These are phyloP conservation scores for Thamnaconus septentrionalis DNA, from an alignment of 2,113 vertebrate species.

Conservation along the genomic window DNA sequence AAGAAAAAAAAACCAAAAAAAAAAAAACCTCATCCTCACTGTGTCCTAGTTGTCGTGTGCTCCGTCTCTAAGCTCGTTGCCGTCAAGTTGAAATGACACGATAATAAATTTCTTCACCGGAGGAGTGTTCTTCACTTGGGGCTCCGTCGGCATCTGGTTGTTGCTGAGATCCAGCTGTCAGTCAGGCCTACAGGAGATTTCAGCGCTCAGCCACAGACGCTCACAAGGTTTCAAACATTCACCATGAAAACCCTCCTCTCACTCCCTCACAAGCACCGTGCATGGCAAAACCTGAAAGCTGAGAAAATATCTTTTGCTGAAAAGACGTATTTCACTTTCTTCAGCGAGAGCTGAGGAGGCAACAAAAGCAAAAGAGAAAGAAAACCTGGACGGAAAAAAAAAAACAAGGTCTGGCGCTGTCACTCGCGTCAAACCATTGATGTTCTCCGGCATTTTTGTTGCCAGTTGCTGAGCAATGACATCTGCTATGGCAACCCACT, in stretches of 20 bases:
- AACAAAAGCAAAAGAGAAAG: constrained; percentile 6
- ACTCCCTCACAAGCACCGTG: neutral
- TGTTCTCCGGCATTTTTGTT: constrained; percentile 19
- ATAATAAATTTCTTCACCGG: constrained; percentile 6
- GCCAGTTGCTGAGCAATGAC: constrained; percentile 32
- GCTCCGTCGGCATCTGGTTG: neutral
- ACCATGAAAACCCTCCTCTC: constrained; percentile 30
- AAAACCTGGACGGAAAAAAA: too few relatives aligned
- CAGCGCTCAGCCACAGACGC: constrained; percentile 14
- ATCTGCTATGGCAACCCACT: constrained; percentile 43
- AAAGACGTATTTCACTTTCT: constrained; percentile 11
- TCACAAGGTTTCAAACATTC: constrained; percentile 3
- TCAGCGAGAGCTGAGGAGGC: constrained; percentile 22
- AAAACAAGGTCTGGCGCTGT: too few relatives aligned
- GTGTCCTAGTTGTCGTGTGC: neutral
- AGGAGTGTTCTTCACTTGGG: constrained; percentile 14
- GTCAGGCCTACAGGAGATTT: constrained; percentile 45
- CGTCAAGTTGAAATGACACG: too few relatives aligned
- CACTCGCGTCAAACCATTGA: constrained; percentile 12
- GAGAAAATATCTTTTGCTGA: constrained; percentile 2
- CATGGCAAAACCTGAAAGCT: constrained; percentile 3
- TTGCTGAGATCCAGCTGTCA: constrained; percentile 31
- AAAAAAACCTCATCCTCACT: constrained; percentile 18
- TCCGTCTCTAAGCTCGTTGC: too few relatives aligned
- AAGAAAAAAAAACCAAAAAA: neutral